Evolutionary conservation across 1,140 invertebrate species (phyloP).

Genomic region (Eurosta solidaginis): DNA sequence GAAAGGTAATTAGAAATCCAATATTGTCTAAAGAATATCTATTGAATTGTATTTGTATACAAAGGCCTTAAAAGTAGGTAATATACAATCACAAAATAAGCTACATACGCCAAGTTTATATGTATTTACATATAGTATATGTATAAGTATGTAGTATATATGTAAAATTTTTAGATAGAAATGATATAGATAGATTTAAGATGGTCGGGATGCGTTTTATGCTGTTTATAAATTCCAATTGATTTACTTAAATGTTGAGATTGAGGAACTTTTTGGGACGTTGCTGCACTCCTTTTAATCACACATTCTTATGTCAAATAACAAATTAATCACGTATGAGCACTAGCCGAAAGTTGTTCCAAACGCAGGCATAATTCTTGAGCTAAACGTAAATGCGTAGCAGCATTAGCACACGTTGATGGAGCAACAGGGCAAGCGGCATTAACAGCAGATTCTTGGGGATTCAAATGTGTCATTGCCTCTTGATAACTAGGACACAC

Average conservation of each 20-base stretch:
- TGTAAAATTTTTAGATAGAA: background rate
- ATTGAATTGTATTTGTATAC: no score
- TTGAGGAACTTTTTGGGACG: background rate
- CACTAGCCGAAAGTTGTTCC: constrained; percentile 62
- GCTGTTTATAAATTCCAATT: no score
- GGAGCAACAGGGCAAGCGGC: constrained; percentile 41
- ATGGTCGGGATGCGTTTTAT: background rate
- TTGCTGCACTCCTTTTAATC: background rate
- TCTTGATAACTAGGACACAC: constrained; percentile 63
- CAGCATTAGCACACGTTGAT: constrained; percentile 48
- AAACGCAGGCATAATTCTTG: constrained; percentile 62
- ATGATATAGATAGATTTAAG: background rate
- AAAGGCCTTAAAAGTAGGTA: no score
- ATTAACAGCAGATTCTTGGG: constrained; percentile 42
- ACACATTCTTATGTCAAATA: background rate
- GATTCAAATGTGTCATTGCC: constrained; percentile 56
- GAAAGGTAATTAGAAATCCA: no score
- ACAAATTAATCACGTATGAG: constrained; percentile 19
- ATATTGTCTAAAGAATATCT: no score
- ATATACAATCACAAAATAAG: no score
- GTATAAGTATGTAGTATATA: no score
- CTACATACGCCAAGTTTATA: no score
- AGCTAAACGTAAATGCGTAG: constrained; percentile 52
- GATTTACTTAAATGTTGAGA: background rate
- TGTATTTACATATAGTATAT: no score